Evolutionary conservation across 2,888 invertebrate species (phyloP).

Genomic region (Diogma glabrata): DNA sequence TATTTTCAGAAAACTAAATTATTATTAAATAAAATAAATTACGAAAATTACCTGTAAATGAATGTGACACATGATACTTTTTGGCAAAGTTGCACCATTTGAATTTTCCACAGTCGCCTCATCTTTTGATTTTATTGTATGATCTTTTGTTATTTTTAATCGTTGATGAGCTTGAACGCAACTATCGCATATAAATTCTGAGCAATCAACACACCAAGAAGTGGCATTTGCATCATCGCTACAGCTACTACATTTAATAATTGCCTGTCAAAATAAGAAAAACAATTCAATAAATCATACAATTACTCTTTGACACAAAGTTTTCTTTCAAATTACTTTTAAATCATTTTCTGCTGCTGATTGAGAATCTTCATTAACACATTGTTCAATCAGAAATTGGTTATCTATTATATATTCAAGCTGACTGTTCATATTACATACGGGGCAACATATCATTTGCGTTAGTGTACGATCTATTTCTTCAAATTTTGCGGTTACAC

Average conservation of each 20-base stretch:
- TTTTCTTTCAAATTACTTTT: constrained; percentile 23
- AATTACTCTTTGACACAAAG: background rate
- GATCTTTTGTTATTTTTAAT: constrained; percentile 87
- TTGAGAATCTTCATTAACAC: constrained; percentile 37
- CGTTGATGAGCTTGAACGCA: constrained; percentile 87
- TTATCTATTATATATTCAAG: constrained; percentile 69
- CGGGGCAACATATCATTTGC: constrained; percentile 45
- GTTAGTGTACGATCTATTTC: constrained; percentile 35
- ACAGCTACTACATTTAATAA: constrained; percentile 71
- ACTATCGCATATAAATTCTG: constrained; percentile 83
- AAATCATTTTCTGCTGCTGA: constrained; percentile 25
- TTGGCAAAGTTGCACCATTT: constrained; percentile 40
- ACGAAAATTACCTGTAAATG: constrained; percentile 59
- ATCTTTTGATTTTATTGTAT: constrained; percentile 77
- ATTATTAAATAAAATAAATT: too few relatives aligned
- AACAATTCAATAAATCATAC: background rate
- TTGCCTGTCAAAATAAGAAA: constrained; percentile 30
- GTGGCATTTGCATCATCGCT: constrained; percentile 73
- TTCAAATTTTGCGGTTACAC: constrained; percentile 54
- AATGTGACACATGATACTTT: constrained; percentile 60
- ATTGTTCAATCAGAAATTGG: constrained; percentile 63
- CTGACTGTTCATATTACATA: constrained; percentile 62
- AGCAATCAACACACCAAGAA: constrained; percentile 82
- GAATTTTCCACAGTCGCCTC: constrained; percentile 56
- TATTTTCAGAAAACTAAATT: background rate